These are phyloP conservation scores for Leptarthrus brevirostris DNA, from an alignment of 2,888 invertebrate species.

Conservation along the genomic window DNA sequence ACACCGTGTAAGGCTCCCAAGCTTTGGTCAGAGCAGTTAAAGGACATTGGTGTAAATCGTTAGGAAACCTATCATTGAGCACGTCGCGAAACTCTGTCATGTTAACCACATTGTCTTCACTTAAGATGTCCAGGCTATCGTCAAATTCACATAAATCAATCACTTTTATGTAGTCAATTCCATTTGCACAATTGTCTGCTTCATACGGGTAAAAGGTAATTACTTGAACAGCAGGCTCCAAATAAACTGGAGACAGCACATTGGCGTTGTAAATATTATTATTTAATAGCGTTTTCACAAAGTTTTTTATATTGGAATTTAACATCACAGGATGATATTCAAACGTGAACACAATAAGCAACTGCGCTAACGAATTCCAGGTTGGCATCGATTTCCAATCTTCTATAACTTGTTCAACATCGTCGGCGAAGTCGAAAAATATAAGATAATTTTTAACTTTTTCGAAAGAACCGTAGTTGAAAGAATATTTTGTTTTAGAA, in stretches of 20 bases:
- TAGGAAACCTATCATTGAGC: slow-evolving; percentile 62
- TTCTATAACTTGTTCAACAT: slow-evolving; percentile 60
- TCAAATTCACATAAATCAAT: slow-evolving; percentile 60
- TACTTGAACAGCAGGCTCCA: slow-evolving; percentile 58
- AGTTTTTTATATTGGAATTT: slow-evolving; percentile 62
- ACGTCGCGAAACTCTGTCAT: not conserved
- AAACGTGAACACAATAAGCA: slow-evolving; percentile 61
- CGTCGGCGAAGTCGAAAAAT: slow-evolving; percentile 61
- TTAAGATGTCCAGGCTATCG: not conserved
- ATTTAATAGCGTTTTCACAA: slow-evolving; percentile 61
- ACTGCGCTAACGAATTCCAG: slow-evolving; percentile 66
- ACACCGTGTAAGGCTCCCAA: slow-evolving; percentile 64
- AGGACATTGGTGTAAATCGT: slow-evolving; percentile 62
- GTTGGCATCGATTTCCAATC: slow-evolving; percentile 61
- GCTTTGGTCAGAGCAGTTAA: slow-evolving; percentile 61
- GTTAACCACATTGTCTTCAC: slow-evolving; percentile 20
- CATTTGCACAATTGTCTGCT: slow-evolving; percentile 62
- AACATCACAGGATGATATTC: slow-evolving; percentile 53
- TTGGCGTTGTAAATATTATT: slow-evolving; percentile 64
- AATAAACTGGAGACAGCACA: slow-evolving; percentile 61
- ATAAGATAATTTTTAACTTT: slow-evolving; percentile 65
- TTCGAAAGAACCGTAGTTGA: slow-evolving; percentile 52
- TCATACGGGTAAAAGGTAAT: slow-evolving; percentile 65
- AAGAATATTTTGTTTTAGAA: not conserved
- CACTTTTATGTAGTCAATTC: slow-evolving; percentile 41